Percentiles rank a stretch among this genome's conserved stretches.
phyloP scores from a whole-genome alignment of 2,888 invertebrate genomes.

The Leptinotarsa juncta region DNA sequence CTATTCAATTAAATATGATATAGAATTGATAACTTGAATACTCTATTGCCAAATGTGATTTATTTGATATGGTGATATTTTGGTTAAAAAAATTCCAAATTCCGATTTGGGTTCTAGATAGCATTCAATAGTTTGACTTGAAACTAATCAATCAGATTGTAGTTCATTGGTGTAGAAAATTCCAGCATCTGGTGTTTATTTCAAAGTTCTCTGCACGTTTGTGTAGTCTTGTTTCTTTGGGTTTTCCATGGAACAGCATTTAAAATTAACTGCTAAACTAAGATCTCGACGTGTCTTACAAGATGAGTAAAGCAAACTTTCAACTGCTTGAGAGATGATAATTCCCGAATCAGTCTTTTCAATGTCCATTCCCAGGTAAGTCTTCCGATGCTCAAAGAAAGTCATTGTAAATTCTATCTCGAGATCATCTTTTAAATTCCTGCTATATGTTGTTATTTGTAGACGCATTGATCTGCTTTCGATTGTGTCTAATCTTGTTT shows the following conservation, averaged over 20 bases:
- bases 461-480: slow-evolving; percentile 3
- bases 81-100: too few relatives aligned
- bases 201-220: slow-evolving; percentile 1
- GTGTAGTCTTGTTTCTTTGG: background rate
- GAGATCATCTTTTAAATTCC: slow-evolving; percentile 2
- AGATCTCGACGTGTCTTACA: too few relatives aligned
- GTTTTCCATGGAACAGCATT: too few relatives aligned
- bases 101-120: too few relatives aligned
- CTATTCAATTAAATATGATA: too few relatives aligned
- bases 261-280: too few relatives aligned
- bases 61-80: too few relatives aligned
- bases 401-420: background rate
- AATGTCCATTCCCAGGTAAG: background rate
- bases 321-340: background rate
- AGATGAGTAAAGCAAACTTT: too few relatives aligned
- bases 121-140: too few relatives aligned
- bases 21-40: too few relatives aligned
- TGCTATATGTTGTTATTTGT: background rate
- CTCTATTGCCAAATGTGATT: too few relatives aligned
- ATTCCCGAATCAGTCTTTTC: background rate
- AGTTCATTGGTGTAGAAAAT: slow-evolving; percentile 4
- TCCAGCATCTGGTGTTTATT: background rate
- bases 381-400: background rate
- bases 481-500: background rate
- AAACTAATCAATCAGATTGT: too few relatives aligned